These are phyloP conservation scores for Sinhomidia bicolor DNA, from an alignment of 2,888 invertebrate genomes.

Conservation along the genomic window DNA sequence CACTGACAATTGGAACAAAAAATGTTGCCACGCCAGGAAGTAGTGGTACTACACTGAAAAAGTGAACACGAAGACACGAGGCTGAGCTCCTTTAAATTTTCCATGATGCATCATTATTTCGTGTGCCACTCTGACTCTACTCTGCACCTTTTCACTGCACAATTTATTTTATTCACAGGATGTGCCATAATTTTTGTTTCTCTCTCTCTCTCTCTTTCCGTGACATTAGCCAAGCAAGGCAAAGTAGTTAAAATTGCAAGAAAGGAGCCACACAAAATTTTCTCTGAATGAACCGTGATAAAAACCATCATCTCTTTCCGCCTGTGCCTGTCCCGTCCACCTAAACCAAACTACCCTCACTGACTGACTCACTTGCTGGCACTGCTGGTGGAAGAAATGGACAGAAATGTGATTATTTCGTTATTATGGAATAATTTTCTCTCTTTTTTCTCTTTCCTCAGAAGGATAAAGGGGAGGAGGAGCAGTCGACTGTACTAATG, in stretches of 20 bases:
- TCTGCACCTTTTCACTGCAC: slow-evolving; percentile 25
- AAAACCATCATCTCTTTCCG: background rate
- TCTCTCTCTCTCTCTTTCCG: too few species aligned
- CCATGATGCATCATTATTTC: slow-evolving; percentile 18
- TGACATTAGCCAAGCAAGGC: slow-evolving; percentile 16
- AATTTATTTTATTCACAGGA: slow-evolving; percentile 36
- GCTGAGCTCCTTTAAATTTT: slow-evolving; percentile 3
- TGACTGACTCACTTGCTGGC: too few species aligned
- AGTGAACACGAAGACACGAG: background rate
- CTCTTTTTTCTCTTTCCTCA: background rate
- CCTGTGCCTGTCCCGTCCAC: background rate
- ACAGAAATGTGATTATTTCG: background rate
- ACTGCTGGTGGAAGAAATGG: background rate
- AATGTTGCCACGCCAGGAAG: slow-evolving; percentile 25
- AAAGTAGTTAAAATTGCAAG: background rate
- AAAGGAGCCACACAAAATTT: background rate
- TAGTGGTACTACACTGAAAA: slow-evolving; percentile 21
- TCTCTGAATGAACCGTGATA: slow-evolving; percentile 16
- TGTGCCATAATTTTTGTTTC: slow-evolving; percentile 38
- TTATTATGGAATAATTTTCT: slow-evolving; percentile 47
- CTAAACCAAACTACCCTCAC: background rate
- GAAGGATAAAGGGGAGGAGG: background rate
- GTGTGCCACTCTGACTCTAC: background rate
- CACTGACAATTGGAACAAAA: background rate
- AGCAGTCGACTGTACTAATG: background rate